phyloP scores from a whole-genome alignment of 2,888 invertebrate species.

The Parthenolecanium corni region DNA sequence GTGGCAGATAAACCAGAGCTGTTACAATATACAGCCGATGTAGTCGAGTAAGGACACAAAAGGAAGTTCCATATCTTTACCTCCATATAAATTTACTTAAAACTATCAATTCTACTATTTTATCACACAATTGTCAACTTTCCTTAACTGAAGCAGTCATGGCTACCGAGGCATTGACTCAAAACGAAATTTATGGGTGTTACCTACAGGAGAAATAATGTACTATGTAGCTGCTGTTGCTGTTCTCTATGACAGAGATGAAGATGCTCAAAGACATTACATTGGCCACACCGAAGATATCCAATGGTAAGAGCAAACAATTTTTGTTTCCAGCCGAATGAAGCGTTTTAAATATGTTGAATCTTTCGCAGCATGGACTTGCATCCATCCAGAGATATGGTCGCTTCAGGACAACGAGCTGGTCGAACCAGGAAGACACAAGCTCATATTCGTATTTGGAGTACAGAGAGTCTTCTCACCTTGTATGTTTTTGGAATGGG shows the following conservation, averaged over 20 bases:
- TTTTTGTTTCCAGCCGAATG: neutral
- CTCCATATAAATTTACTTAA: too few species aligned
- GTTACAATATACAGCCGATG: too few species aligned
- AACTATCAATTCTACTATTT: too few species aligned
- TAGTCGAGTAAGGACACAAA: too few species aligned
- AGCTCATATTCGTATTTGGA: constrained; percentile 86
- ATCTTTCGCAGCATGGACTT: constrained; percentile 75
- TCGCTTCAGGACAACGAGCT: constrained; percentile 79
- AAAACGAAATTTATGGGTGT: constrained; percentile 76
- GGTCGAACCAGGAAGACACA: constrained; percentile 73
- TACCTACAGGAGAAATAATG: constrained; percentile 84
- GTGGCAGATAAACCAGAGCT: too few species aligned
- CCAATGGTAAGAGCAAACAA: constrained; percentile 55
- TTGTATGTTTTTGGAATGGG: constrained; percentile 84
- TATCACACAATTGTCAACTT: too few species aligned
- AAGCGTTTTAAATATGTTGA: neutral
- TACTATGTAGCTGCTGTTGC: constrained; percentile 90
- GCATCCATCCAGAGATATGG: constrained; percentile 75
- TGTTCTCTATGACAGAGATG: constrained; percentile 72
- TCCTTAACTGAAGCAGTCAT: constrained; percentile 41
- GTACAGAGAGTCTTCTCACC: constrained; percentile 76
- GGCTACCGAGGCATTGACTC: constrained; percentile 89
- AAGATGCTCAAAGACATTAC: constrained; percentile 80
- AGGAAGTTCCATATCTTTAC: too few species aligned
- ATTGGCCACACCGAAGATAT: constrained; percentile 87